Evolutionary conservation across 2,113 vertebrate species (phyloP).

Genomic region (Scomber japonicus): DNA sequence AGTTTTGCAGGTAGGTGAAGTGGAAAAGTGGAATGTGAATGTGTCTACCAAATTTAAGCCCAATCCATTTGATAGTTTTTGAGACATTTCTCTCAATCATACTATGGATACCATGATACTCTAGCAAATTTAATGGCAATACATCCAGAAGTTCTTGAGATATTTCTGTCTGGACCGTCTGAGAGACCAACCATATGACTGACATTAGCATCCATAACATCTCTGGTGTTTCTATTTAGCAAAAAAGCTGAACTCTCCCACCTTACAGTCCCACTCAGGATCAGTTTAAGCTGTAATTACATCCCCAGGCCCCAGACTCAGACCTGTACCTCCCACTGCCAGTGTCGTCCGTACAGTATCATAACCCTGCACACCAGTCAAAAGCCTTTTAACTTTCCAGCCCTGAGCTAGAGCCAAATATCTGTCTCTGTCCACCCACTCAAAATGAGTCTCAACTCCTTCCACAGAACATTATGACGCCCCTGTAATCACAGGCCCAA

Average conservation of each 20-base stretch:
- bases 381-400: conserved; percentile 26
- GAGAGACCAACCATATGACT: no score
- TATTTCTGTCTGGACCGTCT: no score
- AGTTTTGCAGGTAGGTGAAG: no score
- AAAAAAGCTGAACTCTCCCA: conserved; percentile 26
- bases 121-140: no score
- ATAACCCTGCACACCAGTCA: conserved; percentile 17
- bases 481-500: conserved; percentile 13
- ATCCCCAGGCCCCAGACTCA: conserved; percentile 43
- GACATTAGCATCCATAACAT: no score
- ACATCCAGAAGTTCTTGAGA: no score
- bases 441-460: conserved; percentile 28
- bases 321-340: conserved; percentile 20
- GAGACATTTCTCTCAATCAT: no score
- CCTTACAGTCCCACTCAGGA: conserved; percentile 46
- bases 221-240: no score
- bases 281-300: conserved; percentile 41
- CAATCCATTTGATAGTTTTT: no score
- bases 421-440: conserved; percentile 19
- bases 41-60: no score
- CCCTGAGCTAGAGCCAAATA: conserved; percentile 10
- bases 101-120: no score
- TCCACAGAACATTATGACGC: conserved; percentile 1
- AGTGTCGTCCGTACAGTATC: not conserved
- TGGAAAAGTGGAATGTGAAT: no score